These are phyloP conservation scores for Tylochromis polylepis DNA, from an alignment of 2,113 vertebrate species.

Conservation along the genomic window DNA sequence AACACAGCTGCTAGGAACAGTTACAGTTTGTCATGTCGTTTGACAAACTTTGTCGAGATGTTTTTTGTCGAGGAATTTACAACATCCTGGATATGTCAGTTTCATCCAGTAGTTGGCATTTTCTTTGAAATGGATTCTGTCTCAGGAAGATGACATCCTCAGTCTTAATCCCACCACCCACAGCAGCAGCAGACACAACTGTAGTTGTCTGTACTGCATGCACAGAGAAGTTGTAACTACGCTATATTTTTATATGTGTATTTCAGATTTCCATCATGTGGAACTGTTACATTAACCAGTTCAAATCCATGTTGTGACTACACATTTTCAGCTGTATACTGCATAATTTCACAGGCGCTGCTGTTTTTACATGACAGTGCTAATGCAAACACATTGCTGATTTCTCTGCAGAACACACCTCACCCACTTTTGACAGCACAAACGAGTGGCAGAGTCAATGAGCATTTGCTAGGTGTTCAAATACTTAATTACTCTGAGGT, in stretches of 20 bases:
- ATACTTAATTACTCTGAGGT: neutral
- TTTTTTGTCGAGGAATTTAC: neutral
- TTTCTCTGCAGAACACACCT: neutral
- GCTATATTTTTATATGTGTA: neutral
- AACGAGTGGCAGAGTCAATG: neutral
- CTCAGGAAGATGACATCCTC: neutral
- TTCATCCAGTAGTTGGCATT: neutral
- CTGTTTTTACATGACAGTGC: neutral
- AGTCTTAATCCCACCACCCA: neutral
- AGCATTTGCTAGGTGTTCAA: neutral
- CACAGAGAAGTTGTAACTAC: neutral
- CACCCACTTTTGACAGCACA: neutral
- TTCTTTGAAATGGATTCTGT: neutral
- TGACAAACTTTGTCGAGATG: neutral
- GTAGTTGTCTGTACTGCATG: neutral
- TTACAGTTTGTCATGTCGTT: neutral
- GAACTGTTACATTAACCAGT: neutral
- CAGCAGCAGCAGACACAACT: neutral
- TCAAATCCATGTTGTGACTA: neutral
- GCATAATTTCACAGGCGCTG: neutral
- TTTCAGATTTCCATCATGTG: too few relatives aligned
- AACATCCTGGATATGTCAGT: neutral
- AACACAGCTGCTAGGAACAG: neutral
- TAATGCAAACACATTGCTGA: neutral
- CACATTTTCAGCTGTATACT: neutral